Evolutionary conservation across 2,113 vertebrate species (phyloP).

Genomic region (Colossoma macropomum): DNA sequence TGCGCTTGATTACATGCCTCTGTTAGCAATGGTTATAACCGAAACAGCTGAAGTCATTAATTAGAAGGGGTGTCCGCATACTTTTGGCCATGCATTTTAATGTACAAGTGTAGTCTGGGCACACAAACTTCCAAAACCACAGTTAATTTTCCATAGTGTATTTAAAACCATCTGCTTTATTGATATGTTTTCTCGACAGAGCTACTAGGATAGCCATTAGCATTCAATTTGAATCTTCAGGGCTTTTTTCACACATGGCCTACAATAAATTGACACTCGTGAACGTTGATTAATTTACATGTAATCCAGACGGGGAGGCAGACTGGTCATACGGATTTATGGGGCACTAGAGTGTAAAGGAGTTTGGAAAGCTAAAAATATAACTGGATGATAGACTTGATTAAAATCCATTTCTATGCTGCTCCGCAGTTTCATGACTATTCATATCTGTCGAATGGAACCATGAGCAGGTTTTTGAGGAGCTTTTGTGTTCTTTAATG

Average conservation of each 20-base stretch:
- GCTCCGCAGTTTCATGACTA: background rate
- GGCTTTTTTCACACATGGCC: background rate
- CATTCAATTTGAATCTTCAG: background rate
- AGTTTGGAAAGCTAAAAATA: conserved; percentile 9
- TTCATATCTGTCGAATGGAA: conserved; percentile 12
- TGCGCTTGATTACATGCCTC: no score
- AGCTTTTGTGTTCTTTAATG: conserved; percentile 46
- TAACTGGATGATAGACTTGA: background rate
- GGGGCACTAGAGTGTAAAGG: background rate
- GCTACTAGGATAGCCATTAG: background rate
- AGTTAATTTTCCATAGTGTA: no score
- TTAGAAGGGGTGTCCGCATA: no score
- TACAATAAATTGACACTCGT: background rate
- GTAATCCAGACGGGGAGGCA: background rate
- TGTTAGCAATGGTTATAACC: no score
- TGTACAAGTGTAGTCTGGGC: no score
- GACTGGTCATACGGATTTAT: background rate
- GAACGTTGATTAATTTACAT: background rate
- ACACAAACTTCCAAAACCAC: no score
- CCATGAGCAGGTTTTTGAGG: background rate
- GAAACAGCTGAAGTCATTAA: no score
- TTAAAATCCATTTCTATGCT: conserved; percentile 1
- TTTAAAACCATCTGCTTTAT: no score
- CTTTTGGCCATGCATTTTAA: no score
- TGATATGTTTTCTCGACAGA: no score